phyloP scores from a whole-genome alignment of 2,113 vertebrate genomes.

The Peromyscus polionotus region DNA sequence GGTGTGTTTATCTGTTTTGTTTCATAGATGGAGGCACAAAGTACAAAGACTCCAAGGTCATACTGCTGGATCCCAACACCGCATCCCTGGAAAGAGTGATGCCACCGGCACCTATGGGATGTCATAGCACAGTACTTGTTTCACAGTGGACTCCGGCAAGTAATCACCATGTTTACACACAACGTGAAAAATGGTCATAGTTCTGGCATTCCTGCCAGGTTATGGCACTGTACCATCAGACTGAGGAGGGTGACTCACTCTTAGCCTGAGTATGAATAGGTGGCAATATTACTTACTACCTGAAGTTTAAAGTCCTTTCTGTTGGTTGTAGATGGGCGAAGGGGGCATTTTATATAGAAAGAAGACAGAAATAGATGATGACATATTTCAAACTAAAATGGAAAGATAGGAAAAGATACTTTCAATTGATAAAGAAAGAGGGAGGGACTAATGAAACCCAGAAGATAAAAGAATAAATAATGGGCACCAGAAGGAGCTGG shows the following conservation, averaged over 20 bases:
- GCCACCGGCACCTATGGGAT: neutral
- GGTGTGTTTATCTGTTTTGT: neutral
- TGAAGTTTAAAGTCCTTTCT: slow-evolving; percentile 26
- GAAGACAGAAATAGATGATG: slow-evolving; percentile 12
- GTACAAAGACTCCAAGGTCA: neutral
- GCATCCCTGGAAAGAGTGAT: neutral
- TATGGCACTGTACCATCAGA: neutral
- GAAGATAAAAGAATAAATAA: slow-evolving; percentile 55
- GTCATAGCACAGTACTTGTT: neutral
- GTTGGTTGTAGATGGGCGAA: slow-evolving; percentile 38
- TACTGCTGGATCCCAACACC: slow-evolving; percentile 4
- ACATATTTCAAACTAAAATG: slow-evolving; percentile 57
- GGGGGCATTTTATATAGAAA: slow-evolving; percentile 52
- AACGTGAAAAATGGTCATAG: neutral
- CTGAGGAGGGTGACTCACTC: neutral
- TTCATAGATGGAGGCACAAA: slow-evolving; percentile 41
- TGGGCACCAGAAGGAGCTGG: neutral
- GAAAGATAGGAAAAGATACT: slow-evolving; percentile 46
- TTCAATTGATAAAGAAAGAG: slow-evolving; percentile 18
- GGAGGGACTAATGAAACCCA: slow-evolving; percentile 7
- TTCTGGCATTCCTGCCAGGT: slow-evolving; percentile 14
- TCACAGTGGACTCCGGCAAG: neutral
- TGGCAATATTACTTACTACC: slow-evolving; percentile 29
- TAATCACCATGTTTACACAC: slow-evolving; percentile 20
- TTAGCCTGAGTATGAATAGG: slow-evolving; percentile 27